Evolutionary conservation across 2,113 vertebrate species (phyloP), one percentile per base, ranked within the genome.

Genomic region (Girardinichthys multiradiatus): DNA sequence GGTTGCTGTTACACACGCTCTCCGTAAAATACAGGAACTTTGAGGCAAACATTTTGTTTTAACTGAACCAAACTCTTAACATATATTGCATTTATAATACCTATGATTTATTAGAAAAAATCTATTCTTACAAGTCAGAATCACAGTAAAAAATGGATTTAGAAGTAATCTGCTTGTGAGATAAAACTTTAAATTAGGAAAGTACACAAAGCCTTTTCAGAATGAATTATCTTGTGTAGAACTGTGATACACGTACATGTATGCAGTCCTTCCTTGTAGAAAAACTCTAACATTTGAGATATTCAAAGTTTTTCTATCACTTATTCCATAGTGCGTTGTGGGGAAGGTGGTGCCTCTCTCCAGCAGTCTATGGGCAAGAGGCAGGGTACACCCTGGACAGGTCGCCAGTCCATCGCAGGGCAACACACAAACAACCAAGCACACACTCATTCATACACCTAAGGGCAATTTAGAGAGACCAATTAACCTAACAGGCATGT

Each of bases 141-240:
- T 1, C 14, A 42, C 39, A 45, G 42, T 45, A 45, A 2, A n/a
- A 21, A 54, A 54, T 24, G 8, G 17, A n/a, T n/a, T 54, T 54
- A 17, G 24, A 9, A 2, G 24, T 54, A 7, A 2, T 51, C 21
- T 1, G 48, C 48, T 24, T 51, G 8, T 51, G 48, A 51, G 21
- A 24, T 24, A 51, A 24, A 26, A 64, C 15, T 27, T 64, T 39
- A 29, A 19, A 29, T 6, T 59, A 7, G 19, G 1, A 30, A 71
- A 0, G 39, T 33, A 27, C 29, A 51, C 0, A 1, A 19, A 60
- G 28, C 29, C 14, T 31, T 30, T 60, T 30, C 29, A 19, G 14
- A 17, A 59, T 17, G 27, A 24, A n/a, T 24, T 51, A 8, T 4
- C 29, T 61, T 19, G 33, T 64, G 30, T 33, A 10, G 14, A 42